Evolutionary conservation across 1,140 invertebrate species (phyloP).

Genomic region (Drosophila insularis): DNA sequence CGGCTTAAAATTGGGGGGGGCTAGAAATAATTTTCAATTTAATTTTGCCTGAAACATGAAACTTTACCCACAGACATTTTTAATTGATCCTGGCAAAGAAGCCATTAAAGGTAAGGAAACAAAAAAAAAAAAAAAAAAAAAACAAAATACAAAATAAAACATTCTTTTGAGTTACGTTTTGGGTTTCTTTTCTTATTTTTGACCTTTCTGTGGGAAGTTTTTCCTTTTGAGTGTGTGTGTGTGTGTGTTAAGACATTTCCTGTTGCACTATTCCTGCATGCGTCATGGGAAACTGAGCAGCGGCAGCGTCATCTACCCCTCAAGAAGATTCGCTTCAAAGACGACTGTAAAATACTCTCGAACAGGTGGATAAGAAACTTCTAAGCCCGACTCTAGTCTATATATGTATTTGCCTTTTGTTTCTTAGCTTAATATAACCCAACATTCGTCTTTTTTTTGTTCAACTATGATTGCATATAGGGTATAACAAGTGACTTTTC

Average conservation of each 20-base stretch:
- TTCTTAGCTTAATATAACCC: not conserved
- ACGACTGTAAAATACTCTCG: not conserved
- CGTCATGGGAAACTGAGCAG: slow-evolving; percentile 72
- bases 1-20: no score
- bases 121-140: not conserved
- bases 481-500: slow-evolving; percentile 21
- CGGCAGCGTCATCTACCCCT: slow-evolving; percentile 32
- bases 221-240: slow-evolving; percentile 21
- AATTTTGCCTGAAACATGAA: not conserved
- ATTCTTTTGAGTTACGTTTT: not conserved
- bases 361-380: not conserved
- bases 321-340: not conserved
- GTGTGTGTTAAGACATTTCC: slow-evolving; percentile 51
- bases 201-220: not conserved
- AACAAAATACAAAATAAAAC: slow-evolving; percentile 1
- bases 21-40: not conserved
- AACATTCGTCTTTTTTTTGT: not conserved
- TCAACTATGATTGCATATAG: not conserved
- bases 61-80: not conserved
- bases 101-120: not conserved
- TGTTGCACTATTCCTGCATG: slow-evolving; percentile 39
- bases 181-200: not conserved
- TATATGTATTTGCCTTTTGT: no score
- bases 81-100: not conserved
- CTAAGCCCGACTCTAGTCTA: no score